A percentile compares a stretch with the other conserved stretches of the same genome.
Conservation (phyloP, 1,140 invertebrate genomes). For the Ridgeia piscesae region DNA sequence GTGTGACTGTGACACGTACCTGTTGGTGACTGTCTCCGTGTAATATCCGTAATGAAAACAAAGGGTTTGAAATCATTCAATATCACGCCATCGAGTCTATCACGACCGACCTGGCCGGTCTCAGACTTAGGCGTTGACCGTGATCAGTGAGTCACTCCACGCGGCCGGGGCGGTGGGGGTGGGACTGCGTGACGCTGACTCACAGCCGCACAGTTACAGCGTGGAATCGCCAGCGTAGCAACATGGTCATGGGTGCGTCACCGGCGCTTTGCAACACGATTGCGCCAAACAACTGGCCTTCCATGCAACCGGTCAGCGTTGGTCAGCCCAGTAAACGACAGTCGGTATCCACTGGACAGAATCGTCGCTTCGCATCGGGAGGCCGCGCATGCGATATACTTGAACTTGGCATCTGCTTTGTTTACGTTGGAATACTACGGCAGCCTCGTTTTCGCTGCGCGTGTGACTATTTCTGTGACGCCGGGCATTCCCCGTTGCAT, state of each 20-base stretch:
- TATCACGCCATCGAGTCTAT: background rate
- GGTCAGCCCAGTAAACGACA: background rate
- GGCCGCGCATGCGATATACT: background rate
- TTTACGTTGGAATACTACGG: background rate
- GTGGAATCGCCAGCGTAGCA: background rate
- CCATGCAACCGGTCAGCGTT: background rate
- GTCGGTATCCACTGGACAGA: background rate
- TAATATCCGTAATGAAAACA: background rate
- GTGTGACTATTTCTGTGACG: background rate
- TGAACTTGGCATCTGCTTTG: background rate
- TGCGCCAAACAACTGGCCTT: background rate
- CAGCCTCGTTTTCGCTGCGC: background rate
- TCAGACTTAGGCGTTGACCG: background rate
- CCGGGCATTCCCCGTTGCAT: background rate
- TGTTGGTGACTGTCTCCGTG: background rate
- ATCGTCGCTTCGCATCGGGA: background rate
- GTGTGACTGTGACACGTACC: background rate
- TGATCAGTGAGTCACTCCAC: background rate
- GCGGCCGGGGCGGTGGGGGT: too few relatives aligned
- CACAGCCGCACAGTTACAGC: background rate
- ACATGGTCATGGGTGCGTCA: constrained; percentile 3
- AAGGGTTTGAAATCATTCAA: background rate
- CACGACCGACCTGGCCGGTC: background rate
- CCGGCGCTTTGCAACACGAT: background rate
- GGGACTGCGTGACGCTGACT: background rate